Evolutionary conservation across 2,797 vertebrate genomes (phyloP), one percentile per base, ranked within the genome.

Genomic region (Anguilla anguilla): DNA sequence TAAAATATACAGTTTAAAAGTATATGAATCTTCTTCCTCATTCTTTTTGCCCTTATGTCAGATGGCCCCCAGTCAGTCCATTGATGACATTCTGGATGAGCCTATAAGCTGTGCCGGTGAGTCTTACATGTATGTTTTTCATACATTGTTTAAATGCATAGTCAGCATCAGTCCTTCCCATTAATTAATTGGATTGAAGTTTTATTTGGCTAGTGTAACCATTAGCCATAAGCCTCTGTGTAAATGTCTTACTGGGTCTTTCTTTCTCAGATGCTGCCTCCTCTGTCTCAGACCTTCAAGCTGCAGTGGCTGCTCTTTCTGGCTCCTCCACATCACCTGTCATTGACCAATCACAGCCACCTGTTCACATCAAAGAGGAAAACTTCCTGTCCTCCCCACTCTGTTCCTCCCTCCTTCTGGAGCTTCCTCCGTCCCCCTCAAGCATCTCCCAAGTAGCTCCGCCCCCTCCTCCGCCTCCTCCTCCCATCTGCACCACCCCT

Each of bases 61-160:
- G 98, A 95, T 98, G 96, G 96, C 97, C 90, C 97, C 97, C 88
- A 95, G 94, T 87, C 96, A 96, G 92, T 97, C 96, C 84, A 97
- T 98, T 89, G 97, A 97, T 74, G 97, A 98, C 91, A 97, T 98
- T 90, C 91, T 98, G 93, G 96, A 97, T 84, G 97, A 96, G 86
- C 94, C 95, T 2, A 87, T 96, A 88, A 91, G 93, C 81, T 94
- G 93, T 91, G 91, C 93, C 86, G 95, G 97, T 96, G 90, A 94
- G 93, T 81, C 39, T 86, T 13, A 28, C 83, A 15, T 64, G 57
- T 59, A 46, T 46, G 15, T 51, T 28, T 61, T 19, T 49, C 25
- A 53, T 19, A 64, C 13, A n/a, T 7, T 25, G 13, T 67, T 53
- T 43, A 83, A 51, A 69, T 84, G n/a, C 67, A 43, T 69, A 69